Evolutionary conservation across 2,797 vertebrate genomes (phyloP).

Genomic region (Allobates femoralis): DNA sequence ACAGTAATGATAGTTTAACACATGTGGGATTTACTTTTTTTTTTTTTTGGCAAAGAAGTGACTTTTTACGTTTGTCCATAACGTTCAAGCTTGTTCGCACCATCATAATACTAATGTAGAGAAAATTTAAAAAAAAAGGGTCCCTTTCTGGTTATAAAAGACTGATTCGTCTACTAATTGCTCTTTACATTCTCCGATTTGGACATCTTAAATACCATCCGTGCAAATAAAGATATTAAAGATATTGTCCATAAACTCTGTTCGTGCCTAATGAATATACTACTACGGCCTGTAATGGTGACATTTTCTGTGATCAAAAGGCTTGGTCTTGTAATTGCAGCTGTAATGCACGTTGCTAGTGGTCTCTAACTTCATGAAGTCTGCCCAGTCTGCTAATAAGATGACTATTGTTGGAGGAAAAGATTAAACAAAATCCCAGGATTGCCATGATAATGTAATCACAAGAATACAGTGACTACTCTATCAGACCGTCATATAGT

Average conservation of each 20-base stretch:
- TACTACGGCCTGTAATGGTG: constrained; percentile 21
- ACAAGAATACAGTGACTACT: constrained; percentile 48
- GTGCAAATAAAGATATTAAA: constrained; percentile 8
- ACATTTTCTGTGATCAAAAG: constrained; percentile 54
- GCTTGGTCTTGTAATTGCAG: constrained; percentile 40
- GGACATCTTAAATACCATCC: background rate
- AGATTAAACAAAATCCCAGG: constrained; percentile 60
- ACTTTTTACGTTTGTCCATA: background rate
- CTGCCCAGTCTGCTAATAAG: constrained; percentile 47
- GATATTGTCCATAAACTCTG: background rate
- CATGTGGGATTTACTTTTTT: background rate
- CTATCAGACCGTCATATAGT: constrained; percentile 37
- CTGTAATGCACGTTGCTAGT: constrained; percentile 42
- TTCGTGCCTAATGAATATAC: constrained; percentile 40
- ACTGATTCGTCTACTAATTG: background rate
- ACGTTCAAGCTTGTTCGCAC: background rate
- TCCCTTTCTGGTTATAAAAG: background rate
- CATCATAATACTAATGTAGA: background rate
- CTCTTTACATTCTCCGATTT: background rate
- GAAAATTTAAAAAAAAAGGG: background rate
- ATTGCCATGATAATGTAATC: constrained; percentile 47
- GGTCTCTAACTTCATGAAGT: constrained; percentile 31
- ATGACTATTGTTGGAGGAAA: constrained; percentile 53
- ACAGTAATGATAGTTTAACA: too few relatives aligned
- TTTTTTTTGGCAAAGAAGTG: background rate